Evolutionary conservation across 2,888 invertebrate species (phyloP).

Genomic region (Osmoderma eremita): DNA sequence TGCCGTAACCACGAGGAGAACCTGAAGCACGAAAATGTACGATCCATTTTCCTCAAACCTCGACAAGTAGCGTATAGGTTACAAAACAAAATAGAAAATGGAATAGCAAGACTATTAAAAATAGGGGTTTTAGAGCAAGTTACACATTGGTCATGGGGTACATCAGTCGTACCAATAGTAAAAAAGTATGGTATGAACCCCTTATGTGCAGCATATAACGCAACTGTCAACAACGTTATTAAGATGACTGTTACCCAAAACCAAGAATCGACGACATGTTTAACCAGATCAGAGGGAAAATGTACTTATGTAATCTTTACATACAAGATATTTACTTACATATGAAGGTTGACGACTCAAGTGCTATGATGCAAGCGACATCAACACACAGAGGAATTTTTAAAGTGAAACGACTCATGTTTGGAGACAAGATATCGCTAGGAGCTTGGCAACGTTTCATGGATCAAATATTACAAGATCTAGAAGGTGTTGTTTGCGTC

Average conservation of each 20-base stretch:
- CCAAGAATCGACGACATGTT: slow-evolving; percentile 47
- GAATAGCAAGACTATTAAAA: slow-evolving; percentile 10
- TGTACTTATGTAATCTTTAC: slow-evolving; percentile 46
- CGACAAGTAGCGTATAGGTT: slow-evolving; percentile 21
- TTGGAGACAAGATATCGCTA: slow-evolving; percentile 53
- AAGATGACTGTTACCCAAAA: slow-evolving; percentile 53
- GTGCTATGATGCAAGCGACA: slow-evolving; percentile 40
- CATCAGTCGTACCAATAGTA: slow-evolving; percentile 13
- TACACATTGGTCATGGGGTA: slow-evolving; percentile 14
- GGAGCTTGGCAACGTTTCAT: slow-evolving; percentile 53
- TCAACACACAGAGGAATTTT: slow-evolving; percentile 53
- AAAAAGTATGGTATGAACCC: slow-evolving; percentile 21
- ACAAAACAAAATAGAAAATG: neutral
- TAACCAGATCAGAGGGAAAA: slow-evolving; percentile 42
- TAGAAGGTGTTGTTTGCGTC: neutral
- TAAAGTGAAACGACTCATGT: slow-evolving; percentile 53
- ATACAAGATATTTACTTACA: slow-evolving; percentile 46
- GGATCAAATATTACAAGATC: slow-evolving; percentile 49
- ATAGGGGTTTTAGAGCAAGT: slow-evolving; percentile 16
- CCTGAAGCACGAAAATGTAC: slow-evolving; percentile 3
- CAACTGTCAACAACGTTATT: too few relatives aligned
- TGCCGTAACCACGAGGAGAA: neutral
- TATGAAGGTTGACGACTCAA: slow-evolving; percentile 44
- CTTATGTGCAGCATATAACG: slow-evolving; percentile 28
- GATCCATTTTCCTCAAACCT: slow-evolving; percentile 22